Evolutionary conservation across 2,888 invertebrate genomes (phyloP).

Genomic region (Formica aserva): DNA sequence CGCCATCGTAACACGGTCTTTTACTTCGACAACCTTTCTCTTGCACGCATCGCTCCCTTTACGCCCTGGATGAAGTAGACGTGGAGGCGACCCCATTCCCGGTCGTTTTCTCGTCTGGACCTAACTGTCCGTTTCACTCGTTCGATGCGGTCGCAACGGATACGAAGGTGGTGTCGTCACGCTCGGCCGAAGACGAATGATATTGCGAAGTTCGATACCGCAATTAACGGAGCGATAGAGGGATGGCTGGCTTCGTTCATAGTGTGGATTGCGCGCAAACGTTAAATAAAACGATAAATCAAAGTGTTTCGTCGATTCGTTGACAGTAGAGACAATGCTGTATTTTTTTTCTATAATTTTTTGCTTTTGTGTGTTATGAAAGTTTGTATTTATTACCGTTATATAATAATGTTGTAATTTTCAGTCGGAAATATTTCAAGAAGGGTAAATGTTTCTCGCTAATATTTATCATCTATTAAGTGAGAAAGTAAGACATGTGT

Average conservation of each 20-base stretch:
- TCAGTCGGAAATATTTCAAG: background rate
- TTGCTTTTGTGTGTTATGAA: background rate
- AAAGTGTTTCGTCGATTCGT: background rate
- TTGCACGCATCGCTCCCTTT: slow-evolving; percentile 75
- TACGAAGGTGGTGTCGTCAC: slow-evolving; percentile 72
- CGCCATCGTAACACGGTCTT: slow-evolving; percentile 56
- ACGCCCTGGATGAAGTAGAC: slow-evolving; percentile 51
- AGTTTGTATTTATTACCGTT: background rate
- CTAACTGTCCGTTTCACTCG: slow-evolving; percentile 76
- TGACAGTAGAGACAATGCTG: background rate
- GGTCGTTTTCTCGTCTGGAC: slow-evolving; percentile 61
- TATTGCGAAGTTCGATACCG: slow-evolving; percentile 72
- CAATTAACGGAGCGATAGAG: slow-evolving; percentile 71
- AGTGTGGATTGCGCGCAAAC: slow-evolving; percentile 56
- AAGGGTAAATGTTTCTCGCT: background rate
- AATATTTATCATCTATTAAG: slow-evolving; percentile 33
- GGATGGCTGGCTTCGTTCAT: slow-evolving; percentile 38
- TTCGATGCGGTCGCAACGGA: slow-evolving; percentile 62
- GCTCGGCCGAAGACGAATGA: slow-evolving; percentile 74
- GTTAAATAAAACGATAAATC: slow-evolving; percentile 66
- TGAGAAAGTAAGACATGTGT: background rate
- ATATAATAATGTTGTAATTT: background rate
- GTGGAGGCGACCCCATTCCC: slow-evolving; percentile 52
- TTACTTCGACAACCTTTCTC: slow-evolving; percentile 65
- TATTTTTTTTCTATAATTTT: background rate